Base-by-base conservation (phyloP, 1,140 invertebrate species). In the Cydia strobilella region DNA sequence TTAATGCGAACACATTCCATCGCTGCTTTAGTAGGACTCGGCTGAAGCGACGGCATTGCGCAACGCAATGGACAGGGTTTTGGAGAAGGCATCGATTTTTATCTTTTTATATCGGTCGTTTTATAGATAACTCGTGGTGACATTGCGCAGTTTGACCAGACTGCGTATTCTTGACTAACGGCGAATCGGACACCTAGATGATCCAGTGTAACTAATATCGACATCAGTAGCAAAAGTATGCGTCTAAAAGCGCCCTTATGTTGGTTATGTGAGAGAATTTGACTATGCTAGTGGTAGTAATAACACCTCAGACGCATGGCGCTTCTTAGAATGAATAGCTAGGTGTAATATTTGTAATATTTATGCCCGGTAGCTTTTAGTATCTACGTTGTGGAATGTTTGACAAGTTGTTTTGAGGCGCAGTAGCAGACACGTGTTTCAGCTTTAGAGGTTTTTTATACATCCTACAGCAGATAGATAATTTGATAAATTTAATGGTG, bases 291-390 rank as follows among this genome's bases (percentile, higher is more conserved):
- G 20, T 59, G 9, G 3, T 59, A 59, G 54, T n/a, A 59, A 59
- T 59, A 23, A 23, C 18, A 23, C 7, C 20, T 23, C 20, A 59
- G 54, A 35, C 65, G 65, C 65, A 23, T 69, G 65, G 65, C 27
- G 65, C n/a, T 69, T 69, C 65, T 69, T 35, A 69, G 65, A 69
- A 69, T 69, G 65, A 69, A 69, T 69, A 42, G 7, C 65, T 69
- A 69, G 65, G 65, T 69, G 65, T 69, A 69, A 69, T 69, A 69
- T 69, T 69, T 69, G 65, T 69, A 69, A 69, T 42, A 69, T 69
- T 69, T 69, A 69, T 27, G 65, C n/a, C 27, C 65, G 42, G 65
- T 35, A 69, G 65, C 65, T 69, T 69, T 69, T 69, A 35, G 27
- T 27, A 35, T 65, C 63, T 69, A 69, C 27, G 31, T 18, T 35